phyloP scores from a whole-genome alignment of 2,888 invertebrate species.

The Loripinus fragilis region DNA sequence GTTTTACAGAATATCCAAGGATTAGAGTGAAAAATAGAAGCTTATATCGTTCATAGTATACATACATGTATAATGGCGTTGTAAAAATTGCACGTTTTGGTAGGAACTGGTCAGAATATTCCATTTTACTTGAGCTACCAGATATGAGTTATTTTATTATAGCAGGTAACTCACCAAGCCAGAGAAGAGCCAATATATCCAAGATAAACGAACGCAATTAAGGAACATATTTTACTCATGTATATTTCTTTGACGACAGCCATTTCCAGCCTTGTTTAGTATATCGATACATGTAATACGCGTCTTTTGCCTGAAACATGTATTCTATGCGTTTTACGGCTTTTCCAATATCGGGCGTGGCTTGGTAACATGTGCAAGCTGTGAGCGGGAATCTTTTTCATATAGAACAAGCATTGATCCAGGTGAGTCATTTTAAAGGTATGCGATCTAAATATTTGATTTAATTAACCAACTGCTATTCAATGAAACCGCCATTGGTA shows the following conservation, averaged over 20 bases:
- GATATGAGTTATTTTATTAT: too few species aligned
- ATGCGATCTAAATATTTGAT: conserved; percentile 1
- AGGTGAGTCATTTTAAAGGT: not conserved
- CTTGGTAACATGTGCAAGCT: conserved; percentile 9
- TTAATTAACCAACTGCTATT: conserved; percentile 10
- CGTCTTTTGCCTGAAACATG: not conserved
- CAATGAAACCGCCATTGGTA: too few species aligned
- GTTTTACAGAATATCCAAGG: too few species aligned
- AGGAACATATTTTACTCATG: not conserved
- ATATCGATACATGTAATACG: not conserved
- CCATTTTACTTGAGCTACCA: too few species aligned
- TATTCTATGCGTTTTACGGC: not conserved
- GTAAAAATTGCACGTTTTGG: too few species aligned
- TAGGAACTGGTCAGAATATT: too few species aligned
- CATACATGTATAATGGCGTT: too few species aligned
- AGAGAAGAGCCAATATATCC: not conserved
- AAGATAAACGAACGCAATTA: not conserved
- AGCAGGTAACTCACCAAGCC: not conserved
- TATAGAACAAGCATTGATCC: not conserved
- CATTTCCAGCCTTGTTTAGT: not conserved
- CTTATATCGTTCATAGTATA: too few species aligned
- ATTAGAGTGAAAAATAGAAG: too few species aligned
- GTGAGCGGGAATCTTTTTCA: not conserved
- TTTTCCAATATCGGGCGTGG: conserved; percentile 16
- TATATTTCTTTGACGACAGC: not conserved